Percentiles rank a stretch among this genome's conserved stretches.
Conservation (phyloP, 2,113 vertebrate genomes). For the Hippolais icterina region DNA sequence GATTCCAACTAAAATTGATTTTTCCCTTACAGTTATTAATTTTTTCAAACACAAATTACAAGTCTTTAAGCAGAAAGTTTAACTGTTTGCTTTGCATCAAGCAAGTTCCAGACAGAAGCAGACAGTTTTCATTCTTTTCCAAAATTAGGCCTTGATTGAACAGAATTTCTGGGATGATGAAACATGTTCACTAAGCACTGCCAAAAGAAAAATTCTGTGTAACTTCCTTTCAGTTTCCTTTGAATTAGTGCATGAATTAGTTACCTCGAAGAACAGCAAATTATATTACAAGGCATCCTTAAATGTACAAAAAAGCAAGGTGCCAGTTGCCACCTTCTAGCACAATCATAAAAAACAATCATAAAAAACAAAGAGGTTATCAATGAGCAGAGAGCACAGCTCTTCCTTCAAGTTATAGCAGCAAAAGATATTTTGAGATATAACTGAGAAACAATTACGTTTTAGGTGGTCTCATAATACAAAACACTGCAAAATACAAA, state of each 20-base stretch:
- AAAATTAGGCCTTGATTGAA: not conserved
- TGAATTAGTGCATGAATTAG: not conserved
- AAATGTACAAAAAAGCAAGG: not conserved
- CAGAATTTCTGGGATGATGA: not conserved
- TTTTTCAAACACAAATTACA: not conserved
- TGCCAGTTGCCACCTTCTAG: not conserved
- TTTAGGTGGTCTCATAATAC: not conserved
- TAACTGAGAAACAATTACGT: not conserved
- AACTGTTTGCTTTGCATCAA: not conserved
- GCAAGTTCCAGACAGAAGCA: not conserved
- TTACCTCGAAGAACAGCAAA: not conserved
- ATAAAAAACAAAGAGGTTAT: not conserved
- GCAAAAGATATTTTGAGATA: not conserved
- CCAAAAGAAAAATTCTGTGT: not conserved
- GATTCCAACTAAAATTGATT: not conserved
- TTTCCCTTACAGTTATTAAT: not conserved
- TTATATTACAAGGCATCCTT: not conserved
- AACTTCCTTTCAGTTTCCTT: not conserved
- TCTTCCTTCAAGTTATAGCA: not conserved
- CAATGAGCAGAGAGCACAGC: not conserved
- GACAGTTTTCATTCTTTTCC: not conserved
- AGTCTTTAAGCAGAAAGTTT: not conserved
- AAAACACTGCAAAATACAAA: not conserved
- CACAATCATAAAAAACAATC: not conserved
- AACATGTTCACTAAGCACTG: not conserved